Evolutionary conservation across 2,113 vertebrate species (phyloP).

Genomic region (Candoia aspera): DNA sequence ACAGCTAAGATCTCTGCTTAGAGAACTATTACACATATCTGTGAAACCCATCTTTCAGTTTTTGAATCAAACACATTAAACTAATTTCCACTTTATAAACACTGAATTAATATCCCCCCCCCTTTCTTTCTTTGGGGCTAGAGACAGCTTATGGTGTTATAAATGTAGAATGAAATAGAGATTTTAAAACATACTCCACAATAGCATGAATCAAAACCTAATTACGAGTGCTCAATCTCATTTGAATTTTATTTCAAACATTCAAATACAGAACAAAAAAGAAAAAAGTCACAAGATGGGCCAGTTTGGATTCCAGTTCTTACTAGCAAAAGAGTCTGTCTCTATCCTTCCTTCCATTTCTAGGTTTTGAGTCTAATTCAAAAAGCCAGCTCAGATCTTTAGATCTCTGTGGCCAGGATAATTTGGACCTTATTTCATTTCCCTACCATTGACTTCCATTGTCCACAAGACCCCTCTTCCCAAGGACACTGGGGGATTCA

Average conservation of each 20-base stretch:
- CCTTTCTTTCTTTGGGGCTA: constrained; percentile 24
- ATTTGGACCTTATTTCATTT: not conserved
- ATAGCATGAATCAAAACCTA: constrained; percentile 71
- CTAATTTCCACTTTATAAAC: constrained; percentile 49
- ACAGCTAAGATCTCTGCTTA: too few relatives aligned
- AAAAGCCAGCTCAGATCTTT: not conserved
- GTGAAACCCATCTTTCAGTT: not conserved
- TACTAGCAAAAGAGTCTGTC: constrained; percentile 23
- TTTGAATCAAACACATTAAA: constrained; percentile 26
- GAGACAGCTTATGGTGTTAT: constrained; percentile 47
- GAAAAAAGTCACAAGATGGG: constrained; percentile 6
- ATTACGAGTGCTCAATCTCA: constrained; percentile 67
- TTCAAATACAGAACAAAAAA: constrained; percentile 44
- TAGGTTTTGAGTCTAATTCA: not conserved
- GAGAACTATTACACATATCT: not conserved
- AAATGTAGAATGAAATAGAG: constrained; percentile 65
- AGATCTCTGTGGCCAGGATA: not conserved
- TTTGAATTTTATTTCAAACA: constrained; percentile 62
- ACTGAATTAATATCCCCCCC: constrained; percentile 48
- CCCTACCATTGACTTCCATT: not conserved
- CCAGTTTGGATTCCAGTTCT: constrained; percentile 25
- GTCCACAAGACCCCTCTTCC: not conserved
- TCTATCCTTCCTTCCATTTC: not conserved
- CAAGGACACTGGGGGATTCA: not conserved
- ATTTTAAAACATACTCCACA: constrained; percentile 62